Evolutionary conservation across 2,113 vertebrate genomes (phyloP), one percentile per base, ranked within the genome.

Genomic region (Zootoca vivipara): DNA sequence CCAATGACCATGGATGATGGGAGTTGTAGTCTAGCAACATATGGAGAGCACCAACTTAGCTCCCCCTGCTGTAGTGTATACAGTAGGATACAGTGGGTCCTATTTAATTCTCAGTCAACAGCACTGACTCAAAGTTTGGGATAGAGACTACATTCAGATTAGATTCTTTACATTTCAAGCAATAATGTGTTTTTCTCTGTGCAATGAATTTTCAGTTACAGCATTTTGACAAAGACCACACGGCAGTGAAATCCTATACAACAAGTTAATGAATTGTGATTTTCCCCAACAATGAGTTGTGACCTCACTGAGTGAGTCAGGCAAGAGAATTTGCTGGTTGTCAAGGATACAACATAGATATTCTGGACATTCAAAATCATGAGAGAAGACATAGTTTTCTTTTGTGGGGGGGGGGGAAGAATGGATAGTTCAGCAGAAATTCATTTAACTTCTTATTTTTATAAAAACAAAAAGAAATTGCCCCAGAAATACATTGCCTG

Each of bases 221-320:
- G 24, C 64, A n/a, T 38, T 90, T 74, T 92, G 87, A 28, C 83
- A 83, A 90, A 94, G 93, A 83, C 38, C 74, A 74, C 91, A 87
- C 64, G 26, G 78, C 80, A 90, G 85, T 26, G 82, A 88, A 93
- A 87, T 67, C 28, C 56, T 85, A 0, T 89, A 81, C 74, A 89
- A 92, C 84, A 89, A 92, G 13, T 38, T 81, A 80, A 90, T 92
- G 87, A 85, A 83, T 93, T 91, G 62, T 86, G 88, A 89, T 90
- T 86, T 86, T 28, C 72, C 89, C 62, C 85, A 80, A 90, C 82
- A 93, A 40, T 73, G 80, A 92, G 87, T 86, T 64, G 58, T 88
- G 89, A 92, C 87, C 89, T 91, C 77, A 87, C 4, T 83, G 85
- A 94, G 82, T 67, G 65, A 93, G 52, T 83, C 73, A 87, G 78